These are phyloP conservation scores for Ammodytes dubius DNA, from an alignment of 2,113 vertebrate genomes.

Conservation along the genomic window DNA sequence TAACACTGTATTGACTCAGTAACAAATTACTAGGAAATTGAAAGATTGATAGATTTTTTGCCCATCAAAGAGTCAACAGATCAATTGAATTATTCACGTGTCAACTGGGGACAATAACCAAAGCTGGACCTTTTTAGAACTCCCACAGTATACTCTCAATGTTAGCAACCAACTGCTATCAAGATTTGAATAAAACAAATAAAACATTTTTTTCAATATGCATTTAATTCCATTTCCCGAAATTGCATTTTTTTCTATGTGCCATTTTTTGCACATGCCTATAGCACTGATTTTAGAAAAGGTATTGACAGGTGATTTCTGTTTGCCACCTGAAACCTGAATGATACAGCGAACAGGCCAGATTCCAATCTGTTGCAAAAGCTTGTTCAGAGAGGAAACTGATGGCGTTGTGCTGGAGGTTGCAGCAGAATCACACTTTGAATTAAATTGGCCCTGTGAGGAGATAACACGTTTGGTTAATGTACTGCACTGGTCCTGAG, in stretches of 20 bases:
- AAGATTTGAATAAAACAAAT: not conserved
- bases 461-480: constrained; percentile 70
- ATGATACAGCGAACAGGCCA: not conserved
- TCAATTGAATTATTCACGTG: constrained; percentile 16
- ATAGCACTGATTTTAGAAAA: too few relatives aligned
- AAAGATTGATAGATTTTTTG: constrained; percentile 42
- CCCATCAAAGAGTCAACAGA: not conserved
- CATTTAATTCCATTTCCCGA: too few relatives aligned
- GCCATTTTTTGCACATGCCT: not conserved
- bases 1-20: constrained; percentile 40
- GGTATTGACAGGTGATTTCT: not conserved
- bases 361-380: constrained; percentile 31
- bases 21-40: constrained; percentile 47
- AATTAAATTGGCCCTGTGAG: constrained; percentile 64
- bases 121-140: not conserved
- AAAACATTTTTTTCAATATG: not conserved
- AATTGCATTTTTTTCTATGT: not conserved
- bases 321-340: not conserved
- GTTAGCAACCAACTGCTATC: not conserved
- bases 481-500: constrained; percentile 44
- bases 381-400: constrained; percentile 33
- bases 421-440: constrained; percentile 37
- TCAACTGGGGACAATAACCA: constrained; percentile 9
- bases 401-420: constrained; percentile 46
- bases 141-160: not conserved